Conservation (phyloP, 2,797 vertebrate genomes). For the Bovichtus variegatus region DNA sequence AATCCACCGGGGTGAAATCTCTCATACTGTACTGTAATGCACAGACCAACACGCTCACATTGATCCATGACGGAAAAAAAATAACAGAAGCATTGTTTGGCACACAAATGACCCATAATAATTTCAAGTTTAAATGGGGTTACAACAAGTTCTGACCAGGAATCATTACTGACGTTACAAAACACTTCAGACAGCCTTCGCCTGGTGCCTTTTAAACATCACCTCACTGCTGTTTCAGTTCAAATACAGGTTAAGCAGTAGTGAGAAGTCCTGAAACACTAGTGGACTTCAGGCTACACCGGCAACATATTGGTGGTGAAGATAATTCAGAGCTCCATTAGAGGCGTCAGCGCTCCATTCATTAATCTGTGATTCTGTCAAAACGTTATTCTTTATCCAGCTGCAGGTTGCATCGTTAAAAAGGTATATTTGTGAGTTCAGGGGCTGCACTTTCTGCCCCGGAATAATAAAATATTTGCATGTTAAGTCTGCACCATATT, state of each 20-base stretch:
- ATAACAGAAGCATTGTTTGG: constrained; percentile 50
- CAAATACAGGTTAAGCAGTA: not conserved
- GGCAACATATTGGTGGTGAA: not conserved
- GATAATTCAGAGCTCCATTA: not conserved
- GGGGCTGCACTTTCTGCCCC: not conserved
- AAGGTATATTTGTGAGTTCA: not conserved
- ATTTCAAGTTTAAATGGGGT: constrained; percentile 40
- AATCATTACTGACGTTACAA: not conserved
- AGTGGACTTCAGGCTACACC: not conserved
- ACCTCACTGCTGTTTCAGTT: not conserved
- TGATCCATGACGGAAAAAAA: not conserved
- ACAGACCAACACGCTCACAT: constrained; percentile 20
- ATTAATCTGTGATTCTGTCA: not conserved
- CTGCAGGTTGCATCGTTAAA: not conserved
- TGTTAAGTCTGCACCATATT: not conserved
- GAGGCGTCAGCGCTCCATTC: not conserved
- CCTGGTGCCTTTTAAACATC: not conserved
- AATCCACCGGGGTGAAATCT: constrained; percentile 19
- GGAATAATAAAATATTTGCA: not conserved
- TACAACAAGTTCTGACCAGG: not conserved
- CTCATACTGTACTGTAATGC: not conserved
- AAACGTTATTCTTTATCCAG: not conserved
- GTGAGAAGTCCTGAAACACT: not conserved
- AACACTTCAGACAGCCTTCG: not conserved
- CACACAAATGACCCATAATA: constrained; percentile 31